phyloP scores from a whole-genome alignment of 2,797 vertebrate genomes.

The Cyclura pinguis region DNA sequence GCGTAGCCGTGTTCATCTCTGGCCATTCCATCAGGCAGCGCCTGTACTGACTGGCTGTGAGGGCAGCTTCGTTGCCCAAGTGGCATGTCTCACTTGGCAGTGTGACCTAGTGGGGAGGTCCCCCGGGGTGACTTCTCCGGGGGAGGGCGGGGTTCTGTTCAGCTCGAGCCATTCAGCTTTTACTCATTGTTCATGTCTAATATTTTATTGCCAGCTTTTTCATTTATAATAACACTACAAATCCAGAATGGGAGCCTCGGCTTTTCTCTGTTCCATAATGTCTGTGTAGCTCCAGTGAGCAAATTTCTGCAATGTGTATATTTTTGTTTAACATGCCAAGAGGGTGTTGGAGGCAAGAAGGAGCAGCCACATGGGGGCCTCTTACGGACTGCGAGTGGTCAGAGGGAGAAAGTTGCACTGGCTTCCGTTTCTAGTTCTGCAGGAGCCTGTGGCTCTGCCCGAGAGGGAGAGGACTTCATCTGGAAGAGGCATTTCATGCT shows the following conservation, averaged over 20 bases:
- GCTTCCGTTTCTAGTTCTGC: background rate
- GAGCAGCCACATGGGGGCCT: conserved; percentile 10
- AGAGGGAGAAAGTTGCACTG: background rate
- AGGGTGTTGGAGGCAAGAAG: conserved; percentile 57
- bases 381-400: background rate
- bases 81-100: conserved; percentile 64
- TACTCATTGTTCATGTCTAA: conserved; percentile 77
- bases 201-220: conserved; percentile 82
- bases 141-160: conserved; percentile 68
- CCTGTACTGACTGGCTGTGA: conserved; percentile 73
- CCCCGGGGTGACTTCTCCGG: conserved; percentile 49
- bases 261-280: conserved; percentile 72
- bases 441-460: conserved; percentile 7
- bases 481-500: background rate
- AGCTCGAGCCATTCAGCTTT: conserved; percentile 82
- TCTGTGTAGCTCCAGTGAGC: conserved; percentile 57
- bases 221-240: conserved; percentile 82
- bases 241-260: conserved; percentile 73
- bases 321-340: conserved; percentile 55
- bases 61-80: conserved; percentile 72
- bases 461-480: background rate
- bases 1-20: conserved; percentile 78
- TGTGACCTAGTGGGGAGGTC: conserved; percentile 63
- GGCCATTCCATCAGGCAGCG: conserved; percentile 80
- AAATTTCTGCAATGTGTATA: conserved; percentile 45